phyloP scores from a whole-genome alignment of 1,140 invertebrate species.

The Pseudachorutes palmiensis region DNA sequence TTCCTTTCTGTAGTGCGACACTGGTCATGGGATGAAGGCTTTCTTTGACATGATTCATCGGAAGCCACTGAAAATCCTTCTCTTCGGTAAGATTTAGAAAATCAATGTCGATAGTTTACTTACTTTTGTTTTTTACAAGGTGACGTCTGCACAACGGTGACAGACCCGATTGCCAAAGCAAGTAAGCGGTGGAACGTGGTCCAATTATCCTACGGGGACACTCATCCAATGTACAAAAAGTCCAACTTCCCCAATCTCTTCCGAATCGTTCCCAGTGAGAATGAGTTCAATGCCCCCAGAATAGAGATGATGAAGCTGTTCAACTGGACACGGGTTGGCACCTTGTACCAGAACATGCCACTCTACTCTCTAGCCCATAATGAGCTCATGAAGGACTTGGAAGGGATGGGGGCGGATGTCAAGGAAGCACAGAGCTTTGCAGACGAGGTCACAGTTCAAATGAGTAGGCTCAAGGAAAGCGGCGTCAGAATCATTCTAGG shows the following conservation, averaged over 20 bases:
- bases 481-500: constrained; percentile 92
- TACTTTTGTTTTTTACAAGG: too few relatives aligned
- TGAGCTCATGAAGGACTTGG: constrained; percentile 78
- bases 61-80: constrained; percentile 73
- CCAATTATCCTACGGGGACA: constrained; percentile 94
- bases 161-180: constrained; percentile 94
- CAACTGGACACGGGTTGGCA: constrained; percentile 96
- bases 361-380: constrained; percentile 85
- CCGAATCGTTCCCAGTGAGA: constrained; percentile 88
- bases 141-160: constrained; percentile 90
- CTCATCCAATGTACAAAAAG: constrained; percentile 94
- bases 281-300: constrained; percentile 88
- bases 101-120: too few relatives aligned
- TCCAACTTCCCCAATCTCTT: constrained; percentile 93
- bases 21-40: constrained; percentile 92
- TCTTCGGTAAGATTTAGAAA: too few relatives aligned
- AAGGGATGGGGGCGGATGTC: constrained; percentile 68
- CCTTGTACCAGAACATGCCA: constrained; percentile 93
- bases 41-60: constrained; percentile 98
- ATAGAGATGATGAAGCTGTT: constrained; percentile 77
- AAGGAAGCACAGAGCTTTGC: constrained; percentile 89
- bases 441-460: constrained; percentile 73
- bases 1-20: constrained; percentile 73
- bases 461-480: constrained; percentile 78
- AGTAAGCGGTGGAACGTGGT: constrained; percentile 93